phyloP scores from a whole-genome alignment of 2,797 vertebrate species.

The Enteromius anoplus region DNA sequence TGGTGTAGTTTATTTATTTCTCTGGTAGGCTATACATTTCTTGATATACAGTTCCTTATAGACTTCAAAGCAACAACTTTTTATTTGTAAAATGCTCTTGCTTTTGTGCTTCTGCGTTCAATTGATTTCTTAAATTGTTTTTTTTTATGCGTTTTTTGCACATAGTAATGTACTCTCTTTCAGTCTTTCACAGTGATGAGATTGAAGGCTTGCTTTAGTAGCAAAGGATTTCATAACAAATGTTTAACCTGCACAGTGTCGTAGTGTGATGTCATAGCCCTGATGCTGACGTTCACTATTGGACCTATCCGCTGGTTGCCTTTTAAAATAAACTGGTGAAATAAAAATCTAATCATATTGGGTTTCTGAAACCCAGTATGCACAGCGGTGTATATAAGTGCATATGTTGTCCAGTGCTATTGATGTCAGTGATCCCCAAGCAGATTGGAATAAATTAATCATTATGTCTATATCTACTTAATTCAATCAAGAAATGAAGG shows the following conservation, averaged over 20 bases:
- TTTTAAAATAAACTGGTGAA: background rate
- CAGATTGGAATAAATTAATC: background rate
- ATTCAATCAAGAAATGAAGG: conserved; percentile 22
- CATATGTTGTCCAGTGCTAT: background rate
- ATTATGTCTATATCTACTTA: conserved; percentile 22
- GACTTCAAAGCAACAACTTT: background rate
- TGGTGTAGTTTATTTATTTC: background rate
- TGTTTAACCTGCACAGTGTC: conserved; percentile 44
- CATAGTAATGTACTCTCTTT: background rate
- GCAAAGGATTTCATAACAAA: background rate
- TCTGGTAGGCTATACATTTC: background rate
- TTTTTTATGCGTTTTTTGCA: background rate
- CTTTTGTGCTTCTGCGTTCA: background rate
- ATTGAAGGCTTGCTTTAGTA: background rate
- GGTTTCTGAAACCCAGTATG: background rate
- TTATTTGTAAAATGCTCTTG: background rate
- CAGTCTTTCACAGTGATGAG: background rate
- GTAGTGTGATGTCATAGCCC: conserved; percentile 60
- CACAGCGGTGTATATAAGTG: background rate
- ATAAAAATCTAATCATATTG: background rate
- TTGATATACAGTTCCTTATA: background rate
- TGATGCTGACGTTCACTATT: conserved; percentile 5
- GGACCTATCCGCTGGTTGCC: background rate
- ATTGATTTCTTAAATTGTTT: too few relatives aligned
- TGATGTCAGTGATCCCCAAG: background rate